Evolutionary conservation across 2,888 invertebrate genomes (phyloP).

Genomic region (Pandemis cinnamomeana): DNA sequence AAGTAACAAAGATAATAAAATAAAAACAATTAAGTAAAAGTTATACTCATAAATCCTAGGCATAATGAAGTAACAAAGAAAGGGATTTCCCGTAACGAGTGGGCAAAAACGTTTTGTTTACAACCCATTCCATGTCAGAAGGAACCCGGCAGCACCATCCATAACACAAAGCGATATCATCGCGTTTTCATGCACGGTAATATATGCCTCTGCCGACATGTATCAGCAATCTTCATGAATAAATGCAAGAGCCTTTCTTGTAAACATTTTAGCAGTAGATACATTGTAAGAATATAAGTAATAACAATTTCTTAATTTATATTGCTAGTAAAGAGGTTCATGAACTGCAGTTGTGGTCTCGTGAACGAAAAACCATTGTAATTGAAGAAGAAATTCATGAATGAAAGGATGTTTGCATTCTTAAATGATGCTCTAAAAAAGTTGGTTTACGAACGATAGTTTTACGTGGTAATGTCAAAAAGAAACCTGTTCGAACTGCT

Average conservation of each 20-base stretch:
- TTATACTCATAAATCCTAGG: constrained; percentile 22
- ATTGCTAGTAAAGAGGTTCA: too few relatives aligned
- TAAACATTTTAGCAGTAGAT: neutral
- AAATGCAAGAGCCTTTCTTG: constrained; percentile 11
- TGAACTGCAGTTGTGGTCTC: too few relatives aligned
- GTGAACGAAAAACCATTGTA: too few relatives aligned
- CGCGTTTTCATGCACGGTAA: constrained; percentile 28
- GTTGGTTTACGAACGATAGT: too few relatives aligned
- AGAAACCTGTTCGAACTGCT: too few relatives aligned
- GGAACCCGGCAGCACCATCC: constrained; percentile 34
- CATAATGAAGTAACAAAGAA: constrained; percentile 34
- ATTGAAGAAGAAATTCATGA: too few relatives aligned
- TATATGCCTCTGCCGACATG: constrained; percentile 16
- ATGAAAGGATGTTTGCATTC: too few relatives aligned
- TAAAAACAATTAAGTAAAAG: neutral
- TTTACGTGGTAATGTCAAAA: too few relatives aligned
- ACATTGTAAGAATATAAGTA: neutral
- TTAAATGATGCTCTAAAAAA: too few relatives aligned
- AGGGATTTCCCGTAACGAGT: constrained; percentile 24
- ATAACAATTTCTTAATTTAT: too few relatives aligned
- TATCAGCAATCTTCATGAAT: constrained; percentile 36
- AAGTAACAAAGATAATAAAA: neutral
- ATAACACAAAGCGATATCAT: constrained; percentile 35
- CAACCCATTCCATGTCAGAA: constrained; percentile 33
- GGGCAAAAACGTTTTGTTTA: constrained; percentile 42